Conservation (phyloP, 2,797 vertebrate genomes). For the Channa striata region DNA sequence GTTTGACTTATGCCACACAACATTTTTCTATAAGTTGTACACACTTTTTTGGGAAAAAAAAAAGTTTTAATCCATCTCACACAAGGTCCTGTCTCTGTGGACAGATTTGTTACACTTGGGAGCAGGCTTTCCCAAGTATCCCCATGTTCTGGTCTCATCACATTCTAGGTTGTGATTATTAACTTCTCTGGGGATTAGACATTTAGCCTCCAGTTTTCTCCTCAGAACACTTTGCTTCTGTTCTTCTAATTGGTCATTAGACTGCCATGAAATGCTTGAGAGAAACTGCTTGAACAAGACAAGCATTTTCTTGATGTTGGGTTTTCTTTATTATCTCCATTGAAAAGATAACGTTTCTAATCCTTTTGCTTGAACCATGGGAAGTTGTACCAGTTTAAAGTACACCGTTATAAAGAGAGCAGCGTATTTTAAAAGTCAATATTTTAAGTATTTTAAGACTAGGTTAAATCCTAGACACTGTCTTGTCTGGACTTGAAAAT, state of each 20-base stretch:
- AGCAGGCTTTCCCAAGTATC: constrained; percentile 23
- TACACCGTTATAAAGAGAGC: constrained; percentile 34
- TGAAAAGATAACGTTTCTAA: constrained; percentile 31
- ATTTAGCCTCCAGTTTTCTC: constrained; percentile 51
- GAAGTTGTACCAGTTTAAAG: constrained; percentile 39
- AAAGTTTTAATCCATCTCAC: constrained; percentile 5
- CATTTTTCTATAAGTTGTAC: not conserved
- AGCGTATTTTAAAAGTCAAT: constrained; percentile 43
- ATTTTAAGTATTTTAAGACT: too few relatives aligned
- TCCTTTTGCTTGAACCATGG: constrained; percentile 15
- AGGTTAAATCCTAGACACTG: constrained; percentile 31
- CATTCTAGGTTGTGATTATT: constrained; percentile 61
- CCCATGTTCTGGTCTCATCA: constrained; percentile 51
- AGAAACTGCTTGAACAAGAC: constrained; percentile 26
- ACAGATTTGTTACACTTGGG: constrained; percentile 5
- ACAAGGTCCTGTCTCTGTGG: constrained; percentile 6
- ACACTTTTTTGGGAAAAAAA: not conserved
- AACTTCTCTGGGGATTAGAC: constrained; percentile 46
- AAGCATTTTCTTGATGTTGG: constrained; percentile 32
- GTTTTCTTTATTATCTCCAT: constrained; percentile 32
- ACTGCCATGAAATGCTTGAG: constrained; percentile 38
- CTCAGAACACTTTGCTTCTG: constrained; percentile 40
- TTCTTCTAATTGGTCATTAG: constrained; percentile 65
- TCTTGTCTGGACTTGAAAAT: constrained; percentile 43
- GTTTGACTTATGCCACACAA: too few relatives aligned